Percentiles rank a stretch among this genome's conserved stretches.
These are phyloP conservation scores for Strigops habroptila DNA, from an alignment of 2,113 vertebrate genomes.

Conservation along the genomic window DNA sequence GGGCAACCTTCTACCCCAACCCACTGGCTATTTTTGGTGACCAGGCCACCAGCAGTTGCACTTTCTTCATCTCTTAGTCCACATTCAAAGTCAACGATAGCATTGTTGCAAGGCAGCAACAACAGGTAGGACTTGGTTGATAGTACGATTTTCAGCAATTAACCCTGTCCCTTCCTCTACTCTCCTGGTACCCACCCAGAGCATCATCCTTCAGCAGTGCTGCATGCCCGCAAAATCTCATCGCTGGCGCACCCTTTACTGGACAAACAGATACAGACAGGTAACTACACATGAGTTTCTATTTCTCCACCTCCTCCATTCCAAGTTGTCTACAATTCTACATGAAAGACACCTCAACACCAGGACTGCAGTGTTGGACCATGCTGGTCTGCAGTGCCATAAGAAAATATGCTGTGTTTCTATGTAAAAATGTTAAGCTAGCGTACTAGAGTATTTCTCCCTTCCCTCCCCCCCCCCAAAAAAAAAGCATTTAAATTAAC, in stretches of 20 bases:
- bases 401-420: background rate
- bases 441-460: background rate
- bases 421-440: background rate
- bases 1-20: rapidly evolving
- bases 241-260: background rate
- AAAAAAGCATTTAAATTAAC: background rate
- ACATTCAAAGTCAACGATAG: background rate
- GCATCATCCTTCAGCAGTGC: background rate
- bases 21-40: background rate
- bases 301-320: background rate
- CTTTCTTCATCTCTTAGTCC: background rate
- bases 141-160: background rate
- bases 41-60: background rate
- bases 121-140: background rate
- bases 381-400: rapidly evolving
- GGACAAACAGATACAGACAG: background rate
- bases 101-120: background rate
- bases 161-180: background rate
- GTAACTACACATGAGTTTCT: background rate
- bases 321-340: background rate
- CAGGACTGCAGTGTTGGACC: background rate
- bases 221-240: background rate
- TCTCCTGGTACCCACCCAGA: background rate
- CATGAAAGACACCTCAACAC: background rate
- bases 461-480: rapidly evolving